Evolutionary conservation across 1,140 invertebrate genomes (phyloP).

Genomic region (Zaprionus inermis): DNA sequence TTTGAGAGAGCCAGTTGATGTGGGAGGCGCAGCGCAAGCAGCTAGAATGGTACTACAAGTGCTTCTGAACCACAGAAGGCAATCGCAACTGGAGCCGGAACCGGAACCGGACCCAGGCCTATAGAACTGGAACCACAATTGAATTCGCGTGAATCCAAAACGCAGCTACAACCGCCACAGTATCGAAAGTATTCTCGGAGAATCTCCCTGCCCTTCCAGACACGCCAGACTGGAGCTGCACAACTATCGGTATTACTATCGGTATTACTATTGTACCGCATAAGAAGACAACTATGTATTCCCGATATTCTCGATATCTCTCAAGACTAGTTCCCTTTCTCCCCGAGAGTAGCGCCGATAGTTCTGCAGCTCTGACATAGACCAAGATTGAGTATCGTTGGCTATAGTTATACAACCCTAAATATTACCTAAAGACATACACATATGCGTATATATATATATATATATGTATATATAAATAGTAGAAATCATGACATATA

Average conservation of each 20-base stretch:
- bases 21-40: slow-evolving; percentile 71
- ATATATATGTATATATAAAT: slow-evolving; percentile 30
- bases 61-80: slow-evolving; percentile 56
- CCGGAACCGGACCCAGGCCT: not conserved
- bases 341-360: not conserved
- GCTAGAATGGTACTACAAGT: slow-evolving; percentile 83
- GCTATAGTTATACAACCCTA: slow-evolving; percentile 43
- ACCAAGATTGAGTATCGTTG: slow-evolving; percentile 41
- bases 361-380: slow-evolving; percentile 16
- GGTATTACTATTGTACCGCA: not conserved
- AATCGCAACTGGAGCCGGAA: not conserved
- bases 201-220: slow-evolving; percentile 64
- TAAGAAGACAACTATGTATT: not conserved
- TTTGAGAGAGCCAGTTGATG: slow-evolving; percentile 78
- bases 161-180: slow-evolving; percentile 34
- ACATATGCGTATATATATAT: slow-evolving; percentile 26
- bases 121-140: slow-evolving; percentile 30
- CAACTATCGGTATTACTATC: slow-evolving; percentile 8
- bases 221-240: slow-evolving; percentile 30
- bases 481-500: slow-evolving; percentile 79
- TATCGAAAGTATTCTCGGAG: slow-evolving; percentile 76
- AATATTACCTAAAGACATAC: slow-evolving; percentile 24
- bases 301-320: not conserved
- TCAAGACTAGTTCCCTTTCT: not conserved
- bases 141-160: slow-evolving; percentile 27